phyloP scores from a whole-genome alignment of 2,113 vertebrate species.

The Menura novaehollandiae region DNA sequence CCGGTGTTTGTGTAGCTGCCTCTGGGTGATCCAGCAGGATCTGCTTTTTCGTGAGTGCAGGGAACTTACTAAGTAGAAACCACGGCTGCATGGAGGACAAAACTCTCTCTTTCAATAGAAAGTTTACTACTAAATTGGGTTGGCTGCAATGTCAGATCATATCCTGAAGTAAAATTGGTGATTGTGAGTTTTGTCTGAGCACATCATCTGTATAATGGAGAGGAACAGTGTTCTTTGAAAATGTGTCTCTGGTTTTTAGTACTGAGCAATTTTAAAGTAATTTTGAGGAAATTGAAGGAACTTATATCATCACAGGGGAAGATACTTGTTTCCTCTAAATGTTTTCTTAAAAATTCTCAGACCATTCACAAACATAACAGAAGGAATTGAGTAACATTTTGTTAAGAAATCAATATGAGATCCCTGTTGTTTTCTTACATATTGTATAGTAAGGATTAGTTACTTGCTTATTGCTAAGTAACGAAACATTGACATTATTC shows the following conservation, averaged over 20 bases:
- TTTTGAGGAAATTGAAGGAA: background rate
- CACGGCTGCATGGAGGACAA: rapidly evolving
- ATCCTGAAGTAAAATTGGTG: background rate
- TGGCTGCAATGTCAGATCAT: background rate
- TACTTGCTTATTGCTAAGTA: background rate
- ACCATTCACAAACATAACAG: background rate
- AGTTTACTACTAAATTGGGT: background rate
- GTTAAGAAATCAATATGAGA: background rate
- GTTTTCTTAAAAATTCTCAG: background rate
- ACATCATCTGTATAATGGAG: background rate
- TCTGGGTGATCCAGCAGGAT: background rate
- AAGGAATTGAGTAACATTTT: background rate
- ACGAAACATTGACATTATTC: background rate
- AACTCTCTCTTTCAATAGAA: background rate
- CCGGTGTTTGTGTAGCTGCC: background rate
- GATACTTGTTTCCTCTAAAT: background rate
- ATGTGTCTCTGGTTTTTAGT: background rate
- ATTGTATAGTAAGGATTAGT: background rate
- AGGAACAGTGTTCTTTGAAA: background rate
- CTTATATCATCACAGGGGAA: background rate
- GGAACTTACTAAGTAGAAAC: background rate
- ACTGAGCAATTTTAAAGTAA: background rate
- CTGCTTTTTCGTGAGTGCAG: background rate
- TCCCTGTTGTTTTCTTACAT: background rate
- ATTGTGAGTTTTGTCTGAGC: background rate